These are phyloP conservation scores for Watsonalla cultraria DNA, from an alignment of 2,888 invertebrate species.

Conservation along the genomic window DNA sequence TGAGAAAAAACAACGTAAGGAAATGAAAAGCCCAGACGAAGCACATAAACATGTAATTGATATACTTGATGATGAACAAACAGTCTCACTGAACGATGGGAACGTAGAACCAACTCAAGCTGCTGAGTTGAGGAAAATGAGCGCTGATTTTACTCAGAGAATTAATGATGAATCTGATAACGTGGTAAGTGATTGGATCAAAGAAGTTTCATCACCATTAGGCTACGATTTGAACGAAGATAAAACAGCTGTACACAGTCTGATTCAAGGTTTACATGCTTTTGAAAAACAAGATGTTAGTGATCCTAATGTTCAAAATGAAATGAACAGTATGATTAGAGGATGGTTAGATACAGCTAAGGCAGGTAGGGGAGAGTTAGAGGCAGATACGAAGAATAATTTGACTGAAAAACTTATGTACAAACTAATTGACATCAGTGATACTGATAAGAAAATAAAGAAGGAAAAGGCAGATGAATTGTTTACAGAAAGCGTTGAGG, in stretches of 20 bases:
- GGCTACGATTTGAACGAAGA: conserved; percentile 4
- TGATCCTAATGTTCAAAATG: conserved; percentile 9
- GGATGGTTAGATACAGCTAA: conserved; percentile 23
- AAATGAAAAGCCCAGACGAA: not conserved
- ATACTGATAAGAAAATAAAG: not conserved
- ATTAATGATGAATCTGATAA: conserved; percentile 6
- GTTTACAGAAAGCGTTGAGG: not conserved
- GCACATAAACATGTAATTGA: conserved; percentile 2
- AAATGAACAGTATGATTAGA: conserved; percentile 17
- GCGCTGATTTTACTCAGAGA: not conserved
- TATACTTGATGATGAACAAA: conserved; percentile 16
- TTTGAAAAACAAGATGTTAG: conserved; percentile 12
- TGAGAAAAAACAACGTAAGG: not conserved
- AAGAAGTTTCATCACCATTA: conserved; percentile 2
- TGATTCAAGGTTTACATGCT: conserved; percentile 21
- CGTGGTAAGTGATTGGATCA: conserved; percentile 15
- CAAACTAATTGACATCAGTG: not conserved
- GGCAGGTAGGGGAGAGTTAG: conserved; percentile 6
- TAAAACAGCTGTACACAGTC: conserved; percentile 7
- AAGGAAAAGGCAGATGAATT: not conserved
- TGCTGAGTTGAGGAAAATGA: not conserved
- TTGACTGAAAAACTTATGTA: conserved; percentile 10
- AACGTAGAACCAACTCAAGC: conserved; percentile 1
- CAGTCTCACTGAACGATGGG: conserved; percentile 10
- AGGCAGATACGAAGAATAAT: conserved; percentile 9